phyloP scores from a whole-genome alignment of 2,797 vertebrate species.

The Poecilia velifera region DNA sequence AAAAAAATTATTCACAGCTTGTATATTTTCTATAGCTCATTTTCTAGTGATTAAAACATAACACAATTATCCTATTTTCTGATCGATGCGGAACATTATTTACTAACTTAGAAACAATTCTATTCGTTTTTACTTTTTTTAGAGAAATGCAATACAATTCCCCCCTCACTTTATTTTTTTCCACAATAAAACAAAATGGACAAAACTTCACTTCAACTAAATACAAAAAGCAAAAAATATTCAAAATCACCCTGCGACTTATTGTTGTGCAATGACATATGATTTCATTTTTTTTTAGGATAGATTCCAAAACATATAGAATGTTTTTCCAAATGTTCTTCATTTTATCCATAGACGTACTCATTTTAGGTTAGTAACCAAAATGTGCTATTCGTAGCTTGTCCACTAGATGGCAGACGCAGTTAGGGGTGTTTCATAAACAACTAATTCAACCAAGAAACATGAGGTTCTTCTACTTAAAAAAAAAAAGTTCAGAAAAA shows the following conservation, averaged over 20 bases:
- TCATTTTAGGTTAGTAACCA: not conserved
- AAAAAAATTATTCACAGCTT: not conserved
- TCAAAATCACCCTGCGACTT: not conserved
- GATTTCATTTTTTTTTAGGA: not conserved
- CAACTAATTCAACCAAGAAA: not conserved
- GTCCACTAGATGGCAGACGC: slow-evolving; percentile 1
- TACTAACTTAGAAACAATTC: not conserved
- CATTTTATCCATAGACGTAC: not conserved
- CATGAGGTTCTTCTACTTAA: no score
- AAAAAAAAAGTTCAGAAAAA: not conserved
- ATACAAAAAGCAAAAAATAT: not conserved
- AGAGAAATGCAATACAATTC: not conserved
- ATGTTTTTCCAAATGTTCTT: not conserved
- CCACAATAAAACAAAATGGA: no score
- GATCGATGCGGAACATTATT: not conserved
- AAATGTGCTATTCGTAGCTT: not conserved
- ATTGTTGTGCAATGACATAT: not conserved
- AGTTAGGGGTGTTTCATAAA: not conserved
- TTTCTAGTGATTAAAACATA: not conserved
- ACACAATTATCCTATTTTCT: not conserved
- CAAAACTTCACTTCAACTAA: not conserved
- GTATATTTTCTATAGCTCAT: not conserved
- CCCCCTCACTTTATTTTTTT: no score
- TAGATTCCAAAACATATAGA: not conserved
- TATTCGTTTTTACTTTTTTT: not conserved